A percentile compares a stretch with the other conserved stretches of the same genome.
Conservation (phyloP, 2,113 vertebrate species). For the Campylomormyrus tamandua region DNA sequence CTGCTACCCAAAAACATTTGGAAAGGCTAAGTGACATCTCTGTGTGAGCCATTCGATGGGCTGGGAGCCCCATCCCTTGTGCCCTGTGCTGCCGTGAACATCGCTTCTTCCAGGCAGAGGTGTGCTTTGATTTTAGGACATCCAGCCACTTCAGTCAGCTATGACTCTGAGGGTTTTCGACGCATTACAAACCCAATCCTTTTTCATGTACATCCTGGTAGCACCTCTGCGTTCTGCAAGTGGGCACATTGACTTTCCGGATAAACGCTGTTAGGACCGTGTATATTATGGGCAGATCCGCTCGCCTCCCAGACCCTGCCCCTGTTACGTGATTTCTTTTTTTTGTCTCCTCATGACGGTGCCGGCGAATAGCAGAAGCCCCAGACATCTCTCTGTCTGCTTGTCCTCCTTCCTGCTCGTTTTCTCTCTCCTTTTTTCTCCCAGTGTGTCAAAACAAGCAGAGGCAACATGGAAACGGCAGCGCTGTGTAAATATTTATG, state of each 20-base stretch:
- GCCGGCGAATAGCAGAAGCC: slow-evolving; percentile 8
- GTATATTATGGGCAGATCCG: too few relatives aligned
- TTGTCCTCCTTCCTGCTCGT: slow-evolving; percentile 29
- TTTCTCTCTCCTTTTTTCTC: slow-evolving; percentile 45
- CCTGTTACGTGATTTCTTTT: not conserved
- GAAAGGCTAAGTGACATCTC: not conserved
- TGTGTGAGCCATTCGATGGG: not conserved
- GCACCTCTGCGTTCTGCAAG: not conserved
- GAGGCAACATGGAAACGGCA: slow-evolving; percentile 73
- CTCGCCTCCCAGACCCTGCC: not conserved
- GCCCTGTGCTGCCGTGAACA: not conserved
- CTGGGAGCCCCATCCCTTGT: not conserved
- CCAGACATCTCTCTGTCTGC: slow-evolving; percentile 31
- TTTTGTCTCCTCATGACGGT: not conserved
- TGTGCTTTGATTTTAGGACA: not conserved
- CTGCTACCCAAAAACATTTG: not conserved
- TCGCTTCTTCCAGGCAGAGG: not conserved
- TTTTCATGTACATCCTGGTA: not conserved
- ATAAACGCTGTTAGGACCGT: not conserved
- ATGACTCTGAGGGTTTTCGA: not conserved
- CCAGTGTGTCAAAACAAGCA: slow-evolving; percentile 68
- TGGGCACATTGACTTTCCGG: not conserved
- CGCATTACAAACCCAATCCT: not conserved
- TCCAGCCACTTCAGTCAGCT: not conserved
- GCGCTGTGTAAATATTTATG: slow-evolving; percentile 96